phyloP scores from a whole-genome alignment of 1,140 invertebrate genomes.

The Leptinotarsa lineolata region DNA sequence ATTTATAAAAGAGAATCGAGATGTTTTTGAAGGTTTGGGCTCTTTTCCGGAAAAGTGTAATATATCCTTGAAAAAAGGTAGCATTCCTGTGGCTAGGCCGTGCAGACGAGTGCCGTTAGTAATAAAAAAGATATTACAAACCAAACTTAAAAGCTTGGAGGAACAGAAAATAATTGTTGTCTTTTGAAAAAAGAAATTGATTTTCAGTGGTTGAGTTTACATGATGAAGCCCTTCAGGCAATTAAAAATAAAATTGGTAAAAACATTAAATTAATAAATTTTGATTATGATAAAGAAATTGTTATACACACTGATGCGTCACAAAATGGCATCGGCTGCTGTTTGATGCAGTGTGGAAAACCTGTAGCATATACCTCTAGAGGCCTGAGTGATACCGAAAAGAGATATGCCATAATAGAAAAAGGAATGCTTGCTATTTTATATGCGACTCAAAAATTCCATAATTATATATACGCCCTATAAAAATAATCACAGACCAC shows the following conservation, averaged over 20 bases:
- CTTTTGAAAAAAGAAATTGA: conserved; percentile 24
- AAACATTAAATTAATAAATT: too few relatives aligned
- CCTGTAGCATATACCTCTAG: conserved; percentile 49
- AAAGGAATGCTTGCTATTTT: conserved; percentile 37
- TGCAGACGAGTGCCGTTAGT: conserved; percentile 1
- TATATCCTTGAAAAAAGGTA: too few relatives aligned
- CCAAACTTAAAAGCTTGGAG: background rate
- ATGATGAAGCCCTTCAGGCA: too few relatives aligned
- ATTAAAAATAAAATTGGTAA: too few relatives aligned
- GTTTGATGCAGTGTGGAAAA: conserved; percentile 29
- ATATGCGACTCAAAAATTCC: background rate
- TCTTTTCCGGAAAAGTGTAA: too few relatives aligned
- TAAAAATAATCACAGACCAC: background rate
- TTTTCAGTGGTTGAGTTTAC: conserved; percentile 20
- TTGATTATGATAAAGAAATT: conserved; percentile 1
- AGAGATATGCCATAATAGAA: conserved; percentile 56
- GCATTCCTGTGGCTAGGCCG: too few relatives aligned
- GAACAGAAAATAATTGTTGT: conserved; percentile 15
- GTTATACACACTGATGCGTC: conserved; percentile 33
- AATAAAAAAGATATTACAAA: background rate
- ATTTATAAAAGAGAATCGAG: background rate
- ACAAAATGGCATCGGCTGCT: conserved; percentile 32
- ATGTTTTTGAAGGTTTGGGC: background rate
- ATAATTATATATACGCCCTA: background rate
- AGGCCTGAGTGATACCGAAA: conserved; percentile 48